Evolutionary conservation across 2,888 invertebrate species (phyloP).

Genomic region (Oligia strigilis): DNA sequence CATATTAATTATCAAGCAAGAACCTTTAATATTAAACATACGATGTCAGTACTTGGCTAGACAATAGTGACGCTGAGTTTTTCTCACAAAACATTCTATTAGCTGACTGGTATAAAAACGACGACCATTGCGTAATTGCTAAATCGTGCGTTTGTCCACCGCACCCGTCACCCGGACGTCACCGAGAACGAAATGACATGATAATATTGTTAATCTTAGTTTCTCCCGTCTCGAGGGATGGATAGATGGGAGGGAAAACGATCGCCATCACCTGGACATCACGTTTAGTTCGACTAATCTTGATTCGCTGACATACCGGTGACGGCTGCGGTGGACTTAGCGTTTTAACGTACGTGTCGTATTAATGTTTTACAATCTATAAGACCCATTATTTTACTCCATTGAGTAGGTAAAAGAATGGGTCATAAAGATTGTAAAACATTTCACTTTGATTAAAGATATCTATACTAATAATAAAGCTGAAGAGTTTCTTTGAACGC

Average conservation of each 20-base stretch:
- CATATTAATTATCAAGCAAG: background rate
- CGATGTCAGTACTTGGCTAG: background rate
- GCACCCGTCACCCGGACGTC: background rate
- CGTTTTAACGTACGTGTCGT: too few relatives aligned
- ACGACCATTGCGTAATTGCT: slow-evolving; percentile 1
- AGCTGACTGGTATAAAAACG: background rate
- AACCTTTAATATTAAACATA: background rate
- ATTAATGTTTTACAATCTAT: too few relatives aligned
- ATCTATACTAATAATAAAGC: too few relatives aligned
- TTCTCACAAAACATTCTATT: slow-evolving; percentile 29
- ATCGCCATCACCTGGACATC: background rate
- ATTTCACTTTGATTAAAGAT: background rate
- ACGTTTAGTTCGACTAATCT: background rate
- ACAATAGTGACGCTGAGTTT: slow-evolving; percentile 18
- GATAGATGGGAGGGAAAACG: too few relatives aligned
- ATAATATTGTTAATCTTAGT: too few relatives aligned
- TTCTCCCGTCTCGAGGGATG: too few relatives aligned
- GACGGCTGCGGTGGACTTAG: background rate
- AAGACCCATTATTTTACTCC: background rate
- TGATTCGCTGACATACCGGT: background rate
- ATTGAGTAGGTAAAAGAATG: background rate
- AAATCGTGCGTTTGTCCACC: background rate
- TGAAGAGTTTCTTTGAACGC: too few relatives aligned
- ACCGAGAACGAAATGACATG: background rate
- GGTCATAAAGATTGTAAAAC: background rate